Conservation (phyloP, 2,888 invertebrate species). For the Erynnis tages region DNA sequence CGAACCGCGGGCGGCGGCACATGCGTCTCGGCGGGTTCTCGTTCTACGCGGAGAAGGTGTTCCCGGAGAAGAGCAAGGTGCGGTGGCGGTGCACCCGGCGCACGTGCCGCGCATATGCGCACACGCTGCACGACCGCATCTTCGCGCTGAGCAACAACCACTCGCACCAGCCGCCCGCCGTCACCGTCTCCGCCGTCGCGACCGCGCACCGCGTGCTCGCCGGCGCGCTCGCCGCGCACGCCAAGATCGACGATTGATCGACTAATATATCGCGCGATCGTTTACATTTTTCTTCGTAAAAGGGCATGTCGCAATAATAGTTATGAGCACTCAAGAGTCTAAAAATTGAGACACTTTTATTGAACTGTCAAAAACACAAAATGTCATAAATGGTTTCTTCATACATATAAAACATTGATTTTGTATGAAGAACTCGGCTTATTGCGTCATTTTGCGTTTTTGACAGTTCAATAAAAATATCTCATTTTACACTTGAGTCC, state of each 20-base stretch:
- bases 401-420: no score
- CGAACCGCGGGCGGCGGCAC: slow-evolving; percentile 75
- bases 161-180: slow-evolving; percentile 66
- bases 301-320: no score
- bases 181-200: background rate
- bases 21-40: slow-evolving; percentile 77
- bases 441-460: no score
- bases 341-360: no score
- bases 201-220: slow-evolving; percentile 39
- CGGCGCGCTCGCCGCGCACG: slow-evolving; percentile 49
- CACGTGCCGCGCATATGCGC: slow-evolving; percentile 76
- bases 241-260: slow-evolving; percentile 61
- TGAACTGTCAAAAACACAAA: no score
- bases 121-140: slow-evolving; percentile 74
- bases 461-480: no score
- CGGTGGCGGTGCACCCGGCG: slow-evolving; percentile 78
- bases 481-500: no score
- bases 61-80: slow-evolving; percentile 77
- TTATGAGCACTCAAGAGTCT: no score
- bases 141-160: slow-evolving; percentile 76
- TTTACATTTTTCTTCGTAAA: no score
- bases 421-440: no score
- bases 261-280: background rate
- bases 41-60: slow-evolving; percentile 78
- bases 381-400: no score